Conservation (phyloP, 2,797 vertebrate species). For the Enteromius viviparus region DNA sequence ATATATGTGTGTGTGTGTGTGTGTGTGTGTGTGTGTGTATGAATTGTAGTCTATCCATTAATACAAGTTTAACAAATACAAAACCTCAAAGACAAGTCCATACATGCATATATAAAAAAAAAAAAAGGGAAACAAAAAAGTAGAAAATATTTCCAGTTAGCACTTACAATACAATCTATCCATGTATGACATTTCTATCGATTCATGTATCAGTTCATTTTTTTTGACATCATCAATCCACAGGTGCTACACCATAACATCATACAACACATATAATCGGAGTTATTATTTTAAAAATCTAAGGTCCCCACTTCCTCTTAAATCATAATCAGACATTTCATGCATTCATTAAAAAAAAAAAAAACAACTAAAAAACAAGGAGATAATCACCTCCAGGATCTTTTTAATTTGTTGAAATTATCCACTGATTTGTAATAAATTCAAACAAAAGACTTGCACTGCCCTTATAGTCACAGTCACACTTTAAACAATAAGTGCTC, state of each 20-base stretch:
- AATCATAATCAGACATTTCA: conserved; percentile 1
- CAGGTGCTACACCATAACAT: conserved; percentile 9
- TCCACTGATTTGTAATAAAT: not conserved
- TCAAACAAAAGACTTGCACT: not conserved
- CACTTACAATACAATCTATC: conserved; percentile 11
- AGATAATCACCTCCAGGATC: not conserved
- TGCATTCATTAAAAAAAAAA: conserved; percentile 1
- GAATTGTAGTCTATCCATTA: not conserved
- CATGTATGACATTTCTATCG: not conserved
- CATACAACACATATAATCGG: conserved; percentile 1
- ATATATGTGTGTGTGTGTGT: too few relatives aligned
- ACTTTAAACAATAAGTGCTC: conserved; percentile 6
- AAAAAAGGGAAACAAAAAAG: conserved; percentile 15
- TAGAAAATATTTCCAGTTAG: conserved; percentile 13
- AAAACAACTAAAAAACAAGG: not conserved
- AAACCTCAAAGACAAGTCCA: not conserved
- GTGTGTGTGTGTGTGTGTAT: too few relatives aligned
- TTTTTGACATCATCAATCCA: conserved; percentile 9
- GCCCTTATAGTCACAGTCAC: not conserved
- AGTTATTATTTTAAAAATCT: not conserved
- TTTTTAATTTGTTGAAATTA: not conserved
- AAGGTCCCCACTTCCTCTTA: not conserved
- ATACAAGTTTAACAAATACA: not conserved
- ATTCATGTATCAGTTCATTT: not conserved
- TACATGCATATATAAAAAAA: conserved; percentile 35